Evolutionary conservation across 2,113 vertebrate genomes (phyloP).

Genomic region (Epinephelus moara): DNA sequence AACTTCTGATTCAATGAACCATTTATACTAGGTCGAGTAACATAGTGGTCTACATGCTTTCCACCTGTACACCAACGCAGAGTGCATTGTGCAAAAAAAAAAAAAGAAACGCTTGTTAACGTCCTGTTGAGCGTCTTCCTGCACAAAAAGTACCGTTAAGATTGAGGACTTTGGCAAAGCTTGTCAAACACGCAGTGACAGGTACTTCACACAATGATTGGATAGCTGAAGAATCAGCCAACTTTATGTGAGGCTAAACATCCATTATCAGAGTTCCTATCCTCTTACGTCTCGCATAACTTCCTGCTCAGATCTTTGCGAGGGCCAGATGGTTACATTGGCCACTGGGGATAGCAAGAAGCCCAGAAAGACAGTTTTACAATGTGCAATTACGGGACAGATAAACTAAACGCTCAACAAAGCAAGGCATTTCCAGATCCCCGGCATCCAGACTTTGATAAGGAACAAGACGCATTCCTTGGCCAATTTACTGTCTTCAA

Average conservation of each 20-base stretch:
- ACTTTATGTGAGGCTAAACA: conserved; percentile 71
- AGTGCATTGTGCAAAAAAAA: conserved; percentile 6
- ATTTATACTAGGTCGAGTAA: conserved; percentile 63
- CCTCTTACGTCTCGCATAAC: conserved; percentile 77
- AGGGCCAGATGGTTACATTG: conserved; percentile 82
- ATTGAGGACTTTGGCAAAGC: conserved; percentile 22
- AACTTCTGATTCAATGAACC: conserved; percentile 72
- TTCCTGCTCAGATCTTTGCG: conserved; percentile 81
- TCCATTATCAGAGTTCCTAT: conserved; percentile 77
- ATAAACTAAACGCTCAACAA: conserved; percentile 82
- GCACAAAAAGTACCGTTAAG: conserved; percentile 4
- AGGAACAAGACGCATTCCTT: conserved; percentile 70
- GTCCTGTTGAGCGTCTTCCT: conserved; percentile 13
- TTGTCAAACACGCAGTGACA: conserved; percentile 38
- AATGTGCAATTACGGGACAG: conserved; percentile 80
- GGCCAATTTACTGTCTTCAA: conserved; percentile 75
- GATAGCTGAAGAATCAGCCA: conserved; percentile 61
- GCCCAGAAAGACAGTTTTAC: conserved; percentile 80
- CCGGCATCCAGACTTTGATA: conserved; percentile 74
- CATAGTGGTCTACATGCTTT: conserved; percentile 37
- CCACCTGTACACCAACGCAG: conserved; percentile 38
- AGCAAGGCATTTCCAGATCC: conserved; percentile 79
- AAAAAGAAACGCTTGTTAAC: not conserved
- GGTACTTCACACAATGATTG: conserved; percentile 55
- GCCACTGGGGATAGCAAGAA: conserved; percentile 77